These are phyloP conservation scores for Lerema accius DNA, from an alignment of 1,140 invertebrate genomes.

Conservation along the genomic window DNA sequence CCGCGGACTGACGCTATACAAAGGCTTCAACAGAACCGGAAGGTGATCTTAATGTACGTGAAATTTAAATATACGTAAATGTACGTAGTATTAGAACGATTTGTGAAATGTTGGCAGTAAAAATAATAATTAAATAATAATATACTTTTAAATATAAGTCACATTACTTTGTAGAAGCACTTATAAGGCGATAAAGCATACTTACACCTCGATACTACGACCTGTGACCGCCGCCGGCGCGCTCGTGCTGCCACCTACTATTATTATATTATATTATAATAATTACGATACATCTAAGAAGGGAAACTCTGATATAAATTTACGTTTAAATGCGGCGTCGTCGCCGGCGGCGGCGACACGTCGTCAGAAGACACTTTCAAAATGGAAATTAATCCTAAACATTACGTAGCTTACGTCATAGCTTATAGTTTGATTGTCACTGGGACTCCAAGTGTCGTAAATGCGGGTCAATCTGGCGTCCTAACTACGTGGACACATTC, in stretches of 20 bases:
- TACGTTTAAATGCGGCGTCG: conserved; percentile 54
- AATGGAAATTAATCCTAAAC: conserved; percentile 66
- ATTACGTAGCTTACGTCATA: conserved; percentile 65
- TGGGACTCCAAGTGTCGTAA: conserved; percentile 61
- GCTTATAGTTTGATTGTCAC: conserved; percentile 48
- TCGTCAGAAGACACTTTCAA: conserved; percentile 63
- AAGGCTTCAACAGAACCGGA: conserved; percentile 65
- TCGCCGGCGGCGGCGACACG: conserved; percentile 49
- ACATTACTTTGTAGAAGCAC: conserved; percentile 72
- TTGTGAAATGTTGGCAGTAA: conserved; percentile 78
- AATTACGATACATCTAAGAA: conserved; percentile 58
- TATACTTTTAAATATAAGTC: conserved; percentile 46
- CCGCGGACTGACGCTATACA: conserved; percentile 44
- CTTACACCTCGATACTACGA: conserved; percentile 60
- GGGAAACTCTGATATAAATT: conserved; percentile 56
- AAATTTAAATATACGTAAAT: conserved; percentile 55
- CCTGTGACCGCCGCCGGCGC: conserved; percentile 46
- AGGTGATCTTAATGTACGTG: conserved; percentile 70
- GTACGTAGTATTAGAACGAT: conserved; percentile 50
- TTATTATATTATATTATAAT: conserved; percentile 42
- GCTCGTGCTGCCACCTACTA: conserved; percentile 37
- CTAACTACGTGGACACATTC: conserved; percentile 45
- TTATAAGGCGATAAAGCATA: conserved; percentile 76
- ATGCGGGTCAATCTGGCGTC: conserved; percentile 59
- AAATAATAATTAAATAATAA: conserved; percentile 59